Evolutionary conservation across 2,113 vertebrate genomes (phyloP).

Genomic region (Daubentonia madagascariensis): DNA sequence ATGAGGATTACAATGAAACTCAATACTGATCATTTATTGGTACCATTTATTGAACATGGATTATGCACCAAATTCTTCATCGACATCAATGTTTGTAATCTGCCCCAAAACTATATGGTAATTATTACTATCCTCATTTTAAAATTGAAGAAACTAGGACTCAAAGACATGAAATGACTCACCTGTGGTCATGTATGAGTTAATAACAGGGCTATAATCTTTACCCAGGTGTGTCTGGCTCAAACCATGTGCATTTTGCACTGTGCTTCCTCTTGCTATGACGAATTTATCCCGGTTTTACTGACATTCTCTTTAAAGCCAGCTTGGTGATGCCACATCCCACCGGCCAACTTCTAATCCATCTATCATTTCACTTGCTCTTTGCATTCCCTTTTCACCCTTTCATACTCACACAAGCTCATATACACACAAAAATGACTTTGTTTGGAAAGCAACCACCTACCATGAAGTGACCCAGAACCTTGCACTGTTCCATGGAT

Average conservation of each 20-base stretch:
- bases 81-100: not conserved
- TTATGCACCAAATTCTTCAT: not conserved
- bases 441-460: constrained; percentile 65
- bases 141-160: not conserved
- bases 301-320: not conserved
- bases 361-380: not conserved
- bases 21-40: not conserved
- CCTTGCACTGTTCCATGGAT: constrained; percentile 31
- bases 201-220: not conserved
- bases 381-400: not conserved
- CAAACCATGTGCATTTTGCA: not conserved
- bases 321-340: not conserved
- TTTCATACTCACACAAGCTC: not conserved
- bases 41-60: not conserved
- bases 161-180: not conserved
- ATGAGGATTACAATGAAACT: not conserved
- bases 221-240: not conserved
- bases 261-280: not conserved
- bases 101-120: not conserved
- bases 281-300: not conserved
- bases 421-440: constrained; percentile 55
- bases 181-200: not conserved
- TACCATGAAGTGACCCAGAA: constrained; percentile 39
- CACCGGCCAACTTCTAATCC: not conserved
- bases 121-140: not conserved